Base-by-base conservation (phyloP, 2,888 invertebrate genomes). In the Brenthis daphne region DNA sequence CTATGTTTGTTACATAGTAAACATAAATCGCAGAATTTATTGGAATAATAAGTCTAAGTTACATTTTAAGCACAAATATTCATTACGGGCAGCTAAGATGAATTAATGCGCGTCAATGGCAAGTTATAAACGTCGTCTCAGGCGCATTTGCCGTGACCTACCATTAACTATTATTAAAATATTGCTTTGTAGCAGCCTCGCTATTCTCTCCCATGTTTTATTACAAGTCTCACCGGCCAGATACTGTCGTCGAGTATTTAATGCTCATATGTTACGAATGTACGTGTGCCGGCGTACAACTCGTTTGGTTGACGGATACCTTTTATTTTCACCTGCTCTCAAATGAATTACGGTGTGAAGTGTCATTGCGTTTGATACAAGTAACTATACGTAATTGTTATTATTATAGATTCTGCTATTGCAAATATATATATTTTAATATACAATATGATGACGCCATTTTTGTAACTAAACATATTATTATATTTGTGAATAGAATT, bases 151-250 rank as follows among this genome's bases (percentile, higher is more conserved):
- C 81, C 86, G 82, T 89, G 90, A 89, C 90, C 89, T 80, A 81
- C 88, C 89, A 91, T 92, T 90, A 91, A 91, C 88, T 86, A 91
- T 90, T 92, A 92, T 90, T 91, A 91, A 92, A 90, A 91, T 92
- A 92, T 92, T 87, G 85, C 90, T 85, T 83, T 85, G 88, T 90
- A 87, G 85, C 79, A 86, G 86, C 87, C 82, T 86, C 78, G 87
- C 88, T 86, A 89, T 90, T 89, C 90, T 90, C 89, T 88, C 77
- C 81, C 84, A 87, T 89, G 88, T 90, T 92, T 90, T 91, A 91
- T 91, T 89, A 86, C 85, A 77, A 81, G 82, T 80, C 79, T 79
- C 79, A 81, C 82, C 80, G 79, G 80, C 84, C 83, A 85, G 87
- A 90, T 89, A 88, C 88, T 91, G 91, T 91, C 89, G 84, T 90